These are phyloP conservation scores for Bruchidius siliquastri DNA, from an alignment of 2,888 invertebrate genomes.

Conservation along the genomic window DNA sequence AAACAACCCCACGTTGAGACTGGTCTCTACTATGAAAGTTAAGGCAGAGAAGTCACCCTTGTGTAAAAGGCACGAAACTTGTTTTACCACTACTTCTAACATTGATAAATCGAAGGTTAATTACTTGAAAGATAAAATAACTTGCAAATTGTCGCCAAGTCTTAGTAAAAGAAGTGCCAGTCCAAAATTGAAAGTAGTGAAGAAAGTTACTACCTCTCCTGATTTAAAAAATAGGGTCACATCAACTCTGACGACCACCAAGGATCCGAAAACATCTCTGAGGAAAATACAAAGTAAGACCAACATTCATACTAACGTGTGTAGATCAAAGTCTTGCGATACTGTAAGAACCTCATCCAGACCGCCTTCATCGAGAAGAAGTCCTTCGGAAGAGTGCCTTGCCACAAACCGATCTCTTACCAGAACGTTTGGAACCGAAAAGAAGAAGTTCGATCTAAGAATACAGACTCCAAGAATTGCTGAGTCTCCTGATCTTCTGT, in stretches of 20 bases:
- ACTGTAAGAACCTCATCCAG: constrained; percentile 16
- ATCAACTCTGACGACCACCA: constrained; percentile 40
- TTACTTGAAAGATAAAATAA: constrained; percentile 59
- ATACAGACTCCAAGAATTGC: constrained; percentile 35
- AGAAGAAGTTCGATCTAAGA: constrained; percentile 48
- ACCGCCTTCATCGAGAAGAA: constrained; percentile 16
- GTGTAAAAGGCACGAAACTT: constrained; percentile 50
- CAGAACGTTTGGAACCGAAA: constrained; percentile 54
- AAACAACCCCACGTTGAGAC: constrained; percentile 63
- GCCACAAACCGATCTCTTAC: constrained; percentile 22
- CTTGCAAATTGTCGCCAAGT: constrained; percentile 51
- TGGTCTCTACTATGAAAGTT: constrained; percentile 56
- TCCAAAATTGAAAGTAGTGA: constrained; percentile 33
- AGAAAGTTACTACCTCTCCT: constrained; percentile 37
- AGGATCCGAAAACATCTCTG: constrained; percentile 42
- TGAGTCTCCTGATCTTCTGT: constrained; percentile 54
- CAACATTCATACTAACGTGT: constrained; percentile 15
- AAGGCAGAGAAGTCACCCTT: constrained; percentile 35
- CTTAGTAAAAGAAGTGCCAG: constrained; percentile 30
- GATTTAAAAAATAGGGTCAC: constrained; percentile 43
- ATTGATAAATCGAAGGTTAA: constrained; percentile 54
- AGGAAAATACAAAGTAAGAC: constrained; percentile 45
- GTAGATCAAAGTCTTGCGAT: constrained; percentile 21
- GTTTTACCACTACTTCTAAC: constrained; percentile 44
- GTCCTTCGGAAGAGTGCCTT: constrained; percentile 20